A percentile compares a stretch with the other conserved stretches of the same genome.
These are phyloP conservation scores for Margaritifera margaritifera DNA, from an alignment of 2,888 invertebrate species.

Conservation along the genomic window DNA sequence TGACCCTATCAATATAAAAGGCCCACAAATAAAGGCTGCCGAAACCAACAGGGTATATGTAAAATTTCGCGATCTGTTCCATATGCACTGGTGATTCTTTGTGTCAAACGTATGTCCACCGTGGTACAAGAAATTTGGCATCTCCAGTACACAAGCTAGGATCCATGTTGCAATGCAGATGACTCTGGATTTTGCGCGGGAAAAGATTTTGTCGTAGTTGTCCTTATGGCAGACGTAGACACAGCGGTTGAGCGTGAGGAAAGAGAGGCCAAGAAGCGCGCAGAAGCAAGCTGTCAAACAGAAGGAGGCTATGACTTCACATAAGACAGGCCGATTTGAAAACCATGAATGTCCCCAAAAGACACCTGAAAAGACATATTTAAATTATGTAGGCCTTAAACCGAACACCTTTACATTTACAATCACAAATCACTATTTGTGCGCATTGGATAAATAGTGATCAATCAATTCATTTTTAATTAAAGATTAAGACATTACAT, in stretches of 20 bases:
- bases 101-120: conserved; percentile 61
- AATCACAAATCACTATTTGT: too few species aligned
- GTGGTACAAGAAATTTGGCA: conserved; percentile 62
- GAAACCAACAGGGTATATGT: conserved; percentile 62
- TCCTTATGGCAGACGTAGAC: conserved; percentile 50
- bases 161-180: conserved; percentile 58
- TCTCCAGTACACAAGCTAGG: conserved; percentile 52
- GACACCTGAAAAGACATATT: too few species aligned
- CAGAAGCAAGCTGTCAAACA: conserved; percentile 66
- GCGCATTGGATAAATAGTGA: too few species aligned
- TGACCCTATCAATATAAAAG: conserved; percentile 47
- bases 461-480: too few species aligned
- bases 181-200: conserved; percentile 26
- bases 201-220: conserved; percentile 49
- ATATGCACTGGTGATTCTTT: conserved; percentile 64
- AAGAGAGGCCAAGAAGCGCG: conserved; percentile 57
- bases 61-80: conserved; percentile 60
- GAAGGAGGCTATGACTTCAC: conserved; percentile 54
- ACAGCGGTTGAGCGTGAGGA: conserved; percentile 60
- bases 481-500: too few species aligned
- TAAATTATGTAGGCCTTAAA: too few species aligned
- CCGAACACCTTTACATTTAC: too few species aligned
- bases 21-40: conserved; percentile 47
- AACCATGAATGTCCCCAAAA: too few species aligned
- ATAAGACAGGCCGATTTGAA: conserved; percentile 23